Base-by-base conservation (phyloP, 2,113 vertebrate genomes). In the Cyphomyrus plagiostoma region DNA sequence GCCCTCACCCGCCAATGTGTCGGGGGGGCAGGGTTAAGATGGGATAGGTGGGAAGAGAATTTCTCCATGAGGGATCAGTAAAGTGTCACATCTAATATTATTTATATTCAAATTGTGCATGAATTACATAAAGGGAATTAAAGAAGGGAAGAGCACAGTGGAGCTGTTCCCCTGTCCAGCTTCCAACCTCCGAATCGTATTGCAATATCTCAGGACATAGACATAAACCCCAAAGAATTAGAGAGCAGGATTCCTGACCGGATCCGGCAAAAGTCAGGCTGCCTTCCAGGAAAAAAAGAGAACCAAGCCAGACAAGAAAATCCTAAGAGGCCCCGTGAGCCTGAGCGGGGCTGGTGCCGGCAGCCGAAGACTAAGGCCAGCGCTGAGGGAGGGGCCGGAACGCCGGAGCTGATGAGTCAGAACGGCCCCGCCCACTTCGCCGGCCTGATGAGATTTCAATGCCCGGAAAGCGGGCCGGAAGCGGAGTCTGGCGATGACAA, bases 401-500 rank as follows among this genome's bases (percentile, higher is more conserved):
- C 21, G 13, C 15, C 11, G 23, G 45, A 70, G 21, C 88, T 26
- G 8, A 35, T 3, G 42, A 77, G 3, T 9, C 23, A 49, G 88
- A 88, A 30, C 9, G n/a, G 26, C 62, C 23, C 48, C 82, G n/a
- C 56, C 49, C 11, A 35, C 46, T 56, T 35, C n/a, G 10, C 58
- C 2, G 3, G 30, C 48, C 48, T 86, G 49, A 86, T 53, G 58
- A 77, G 48, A 90, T 87, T 48, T 87, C 74, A 87, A 70, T 77
- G 89, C 35, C 15, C 30, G 83, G 89, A 52, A 62, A 92, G 92
- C 88, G 90, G 92, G 91, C 91, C 90, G 91, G 93, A 91, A 90
- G 93, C 90, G 91, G 86, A 91, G 89, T 74, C 91, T 91, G 88
- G 89, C 88, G 35, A 49, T 90, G 91, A 90, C 90, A 91, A 93